A percentile compares a stretch with the other conserved stretches of the same genome.
These are phyloP conservation scores for Manis pentadactyla DNA, from an alignment of 2,797 vertebrate genomes.

Conservation along the genomic window DNA sequence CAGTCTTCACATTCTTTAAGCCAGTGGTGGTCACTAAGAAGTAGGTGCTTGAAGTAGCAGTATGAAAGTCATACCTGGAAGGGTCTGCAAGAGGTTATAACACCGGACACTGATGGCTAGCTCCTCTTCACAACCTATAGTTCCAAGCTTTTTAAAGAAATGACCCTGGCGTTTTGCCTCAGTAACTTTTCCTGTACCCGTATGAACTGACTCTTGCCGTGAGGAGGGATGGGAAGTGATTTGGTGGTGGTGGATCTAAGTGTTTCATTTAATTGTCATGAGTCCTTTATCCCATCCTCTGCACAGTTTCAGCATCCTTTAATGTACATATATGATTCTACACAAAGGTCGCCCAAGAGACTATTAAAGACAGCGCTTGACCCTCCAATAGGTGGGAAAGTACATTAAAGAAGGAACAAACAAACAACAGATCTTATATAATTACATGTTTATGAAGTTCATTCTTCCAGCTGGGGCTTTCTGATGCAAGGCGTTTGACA, in stretches of 20 bases:
- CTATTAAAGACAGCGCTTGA: conserved; percentile 75
- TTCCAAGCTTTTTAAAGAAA: conserved; percentile 64
- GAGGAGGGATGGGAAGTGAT: conserved; percentile 69
- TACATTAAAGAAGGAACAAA: neutral
- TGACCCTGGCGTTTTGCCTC: conserved; percentile 65
- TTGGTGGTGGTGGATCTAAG: conserved; percentile 77
- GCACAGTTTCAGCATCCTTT: conserved; percentile 79
- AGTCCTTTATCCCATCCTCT: conserved; percentile 78
- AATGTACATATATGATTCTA: conserved; percentile 66
- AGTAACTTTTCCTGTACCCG: conserved; percentile 67
- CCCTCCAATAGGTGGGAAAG: neutral
- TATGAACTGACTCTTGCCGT: conserved; percentile 62
- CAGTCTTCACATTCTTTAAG: conserved; percentile 82
- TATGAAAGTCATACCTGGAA: neutral
- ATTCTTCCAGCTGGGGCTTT: neutral
- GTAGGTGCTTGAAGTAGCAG: neutral
- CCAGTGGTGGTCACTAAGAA: conserved; percentile 68
- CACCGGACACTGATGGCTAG: neutral
- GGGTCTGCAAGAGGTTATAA: too few relatives aligned
- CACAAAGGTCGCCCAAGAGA: conserved; percentile 71
- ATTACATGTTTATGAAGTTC: neutral
- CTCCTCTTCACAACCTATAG: conserved; percentile 48
- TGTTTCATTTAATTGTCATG: conserved; percentile 81
- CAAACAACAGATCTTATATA: neutral
- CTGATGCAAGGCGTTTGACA: neutral